phyloP scores from a whole-genome alignment of 2,888 invertebrate genomes.

The Adelognathus sp. region DNA sequence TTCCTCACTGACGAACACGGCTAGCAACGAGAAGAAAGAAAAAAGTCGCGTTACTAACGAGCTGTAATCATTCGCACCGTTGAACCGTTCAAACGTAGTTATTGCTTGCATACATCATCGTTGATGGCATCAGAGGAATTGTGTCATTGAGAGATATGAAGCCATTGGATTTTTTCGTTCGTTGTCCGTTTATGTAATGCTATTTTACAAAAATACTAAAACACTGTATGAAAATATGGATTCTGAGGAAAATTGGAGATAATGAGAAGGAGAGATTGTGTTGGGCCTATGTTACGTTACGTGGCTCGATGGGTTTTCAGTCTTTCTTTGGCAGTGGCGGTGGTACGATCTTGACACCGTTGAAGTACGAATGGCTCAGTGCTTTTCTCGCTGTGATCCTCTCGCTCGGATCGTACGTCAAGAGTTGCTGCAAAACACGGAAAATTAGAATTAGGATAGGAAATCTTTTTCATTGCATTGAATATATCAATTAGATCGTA shows the following conservation, averaged over 20 bases:
- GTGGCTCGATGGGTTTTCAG: slow-evolving; percentile 58
- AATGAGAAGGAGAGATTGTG: not conserved
- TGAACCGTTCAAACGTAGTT: not conserved
- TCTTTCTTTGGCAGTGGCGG: slow-evolving; percentile 82
- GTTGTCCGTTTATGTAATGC: too few relatives aligned
- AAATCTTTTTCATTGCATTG: too few relatives aligned
- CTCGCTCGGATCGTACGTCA: slow-evolving; percentile 92
- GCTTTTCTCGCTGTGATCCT: slow-evolving; percentile 92
- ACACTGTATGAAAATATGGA: not conserved
- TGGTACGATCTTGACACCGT: slow-evolving; percentile 86
- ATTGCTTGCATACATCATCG: not conserved
- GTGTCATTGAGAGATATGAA: slow-evolving; percentile 22
- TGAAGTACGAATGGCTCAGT: slow-evolving; percentile 89
- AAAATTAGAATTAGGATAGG: too few relatives aligned
- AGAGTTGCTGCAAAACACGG: slow-evolving; percentile 83
- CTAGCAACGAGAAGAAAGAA: slow-evolving; percentile 14
- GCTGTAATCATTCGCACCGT: slow-evolving; percentile 24
- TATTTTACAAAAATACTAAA: not conserved
- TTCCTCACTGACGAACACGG: slow-evolving; percentile 36
- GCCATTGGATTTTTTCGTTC: too few relatives aligned
- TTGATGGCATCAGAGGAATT: too few relatives aligned
- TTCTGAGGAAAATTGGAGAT: not conserved
- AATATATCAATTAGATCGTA: too few relatives aligned
- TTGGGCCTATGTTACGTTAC: not conserved
- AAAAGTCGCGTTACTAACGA: not conserved